These are phyloP conservation scores for Pinctada fucata DNA, from an alignment of 2,888 invertebrate species.

Conservation along the genomic window DNA sequence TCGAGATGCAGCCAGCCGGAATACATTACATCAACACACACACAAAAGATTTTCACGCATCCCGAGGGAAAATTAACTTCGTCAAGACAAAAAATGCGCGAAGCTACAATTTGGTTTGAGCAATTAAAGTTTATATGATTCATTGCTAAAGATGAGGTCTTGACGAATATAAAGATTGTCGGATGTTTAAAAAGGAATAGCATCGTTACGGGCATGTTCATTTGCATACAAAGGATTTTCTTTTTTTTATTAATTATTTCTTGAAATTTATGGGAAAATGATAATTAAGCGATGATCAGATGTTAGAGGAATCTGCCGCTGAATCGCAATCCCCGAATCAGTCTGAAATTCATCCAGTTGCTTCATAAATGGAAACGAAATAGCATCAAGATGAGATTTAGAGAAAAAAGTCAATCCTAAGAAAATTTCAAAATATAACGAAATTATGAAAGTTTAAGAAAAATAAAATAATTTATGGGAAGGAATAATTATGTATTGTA, in stretches of 20 bases:
- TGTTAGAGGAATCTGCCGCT: conserved; percentile 5
- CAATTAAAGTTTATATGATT: conserved; percentile 22
- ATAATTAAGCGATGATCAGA: conserved; percentile 19
- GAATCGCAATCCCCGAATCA: too few species aligned
- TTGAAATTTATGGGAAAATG: conserved; percentile 28
- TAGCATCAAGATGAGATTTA: too few species aligned
- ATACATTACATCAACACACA: conserved; percentile 16
- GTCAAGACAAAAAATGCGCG: conserved; percentile 27
- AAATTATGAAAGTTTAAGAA: too few species aligned
- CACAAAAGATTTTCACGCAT: conserved; percentile 10
- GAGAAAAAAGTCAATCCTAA: too few species aligned
- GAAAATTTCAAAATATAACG: too few species aligned
- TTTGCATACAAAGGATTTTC: conserved; percentile 35
- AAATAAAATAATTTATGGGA: too few species aligned
- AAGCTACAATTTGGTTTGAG: conserved; percentile 3
- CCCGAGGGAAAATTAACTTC: conserved; percentile 23
- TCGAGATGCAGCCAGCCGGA: conserved; percentile 4
- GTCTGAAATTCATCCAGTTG: too few species aligned
- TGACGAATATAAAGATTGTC: conserved; percentile 5
- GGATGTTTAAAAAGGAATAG: conserved; percentile 1
- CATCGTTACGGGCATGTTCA: conserved; percentile 7
- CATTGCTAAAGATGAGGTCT: neutral
- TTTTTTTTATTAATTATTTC: conserved; percentile 24
- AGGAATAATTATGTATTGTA: too few species aligned
- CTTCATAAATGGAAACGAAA: too few species aligned